phyloP scores from a whole-genome alignment of 2,888 invertebrate species.

The Pedicia rivosa region DNA sequence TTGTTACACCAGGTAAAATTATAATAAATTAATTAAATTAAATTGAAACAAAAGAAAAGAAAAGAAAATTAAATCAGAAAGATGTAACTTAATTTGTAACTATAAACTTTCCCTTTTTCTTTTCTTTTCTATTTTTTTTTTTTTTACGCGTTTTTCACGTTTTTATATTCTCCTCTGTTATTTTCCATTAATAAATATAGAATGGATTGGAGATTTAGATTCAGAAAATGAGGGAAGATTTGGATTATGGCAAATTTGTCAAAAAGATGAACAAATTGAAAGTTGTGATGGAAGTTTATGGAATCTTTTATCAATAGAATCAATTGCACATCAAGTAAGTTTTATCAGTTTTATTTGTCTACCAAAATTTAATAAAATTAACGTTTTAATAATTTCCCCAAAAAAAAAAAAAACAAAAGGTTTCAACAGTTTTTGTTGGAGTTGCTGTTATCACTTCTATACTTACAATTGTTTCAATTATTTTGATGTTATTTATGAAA shows the following conservation, averaged over 20 bases:
- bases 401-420: too few relatives aligned
- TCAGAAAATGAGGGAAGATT: conserved; percentile 81
- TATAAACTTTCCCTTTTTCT: conserved; percentile 1
- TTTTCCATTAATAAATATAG: conserved; percentile 18
- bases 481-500: conserved; percentile 86
- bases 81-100: too few relatives aligned
- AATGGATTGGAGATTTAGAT: conserved; percentile 76
- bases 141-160: conserved; percentile 5
- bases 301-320: conserved; percentile 65
- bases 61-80: too few relatives aligned
- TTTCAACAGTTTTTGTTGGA: conserved; percentile 79
- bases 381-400: not conserved
- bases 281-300: conserved; percentile 74
- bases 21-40: not conserved
- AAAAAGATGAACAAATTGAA: conserved; percentile 58
- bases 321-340: conserved; percentile 54
- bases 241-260: conserved; percentile 83
- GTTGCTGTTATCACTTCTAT: conserved; percentile 72
- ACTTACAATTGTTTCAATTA: conserved; percentile 72
- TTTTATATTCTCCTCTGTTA: conserved; percentile 6
- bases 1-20: conserved; percentile 63
- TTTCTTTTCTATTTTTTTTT: too few relatives aligned
- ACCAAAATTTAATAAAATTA: not conserved
- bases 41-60: not conserved
- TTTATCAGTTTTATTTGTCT: not conserved